Conservation (phyloP, 2,113 vertebrate genomes). For the Jacana jacana region DNA sequence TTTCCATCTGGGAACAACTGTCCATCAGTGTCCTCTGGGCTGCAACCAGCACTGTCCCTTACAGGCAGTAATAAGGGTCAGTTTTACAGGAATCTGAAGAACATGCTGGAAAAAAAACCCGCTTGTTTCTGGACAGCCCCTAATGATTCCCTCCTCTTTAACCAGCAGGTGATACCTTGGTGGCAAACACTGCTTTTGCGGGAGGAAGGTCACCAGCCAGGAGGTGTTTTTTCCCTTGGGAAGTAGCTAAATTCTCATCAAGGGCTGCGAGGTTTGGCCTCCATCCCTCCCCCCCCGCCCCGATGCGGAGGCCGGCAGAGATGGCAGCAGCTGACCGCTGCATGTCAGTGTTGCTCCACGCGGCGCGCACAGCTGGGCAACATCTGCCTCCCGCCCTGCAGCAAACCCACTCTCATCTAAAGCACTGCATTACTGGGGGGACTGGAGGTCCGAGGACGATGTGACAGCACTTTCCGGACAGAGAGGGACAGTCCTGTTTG, state of each 20-base stretch:
- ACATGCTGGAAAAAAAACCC: not conserved
- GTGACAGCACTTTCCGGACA: not conserved
- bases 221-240: not conserved
- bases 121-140: not conserved
- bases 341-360: conserved; percentile 47
- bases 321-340: not conserved
- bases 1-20: not conserved
- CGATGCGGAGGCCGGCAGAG: not conserved
- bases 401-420: not conserved
- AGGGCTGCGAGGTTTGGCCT: not conserved
- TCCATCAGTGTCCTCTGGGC: not conserved
- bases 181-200: not conserved
- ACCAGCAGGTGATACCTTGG: not conserved
- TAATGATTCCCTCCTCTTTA: not conserved
- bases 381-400: not conserved
- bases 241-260: not conserved
- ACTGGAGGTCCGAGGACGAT: fast-evolving
- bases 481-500: not conserved
- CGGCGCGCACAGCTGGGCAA: conserved; percentile 10
- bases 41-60: not conserved
- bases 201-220: not conserved
- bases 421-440: fast-evolving
- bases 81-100: not conserved
- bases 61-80: not conserved
- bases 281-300: not conserved